Percentiles rank a stretch among this genome's conserved stretches.
phyloP scores from a whole-genome alignment of 2,888 invertebrate genomes.

The Himalopsyche anomala region DNA sequence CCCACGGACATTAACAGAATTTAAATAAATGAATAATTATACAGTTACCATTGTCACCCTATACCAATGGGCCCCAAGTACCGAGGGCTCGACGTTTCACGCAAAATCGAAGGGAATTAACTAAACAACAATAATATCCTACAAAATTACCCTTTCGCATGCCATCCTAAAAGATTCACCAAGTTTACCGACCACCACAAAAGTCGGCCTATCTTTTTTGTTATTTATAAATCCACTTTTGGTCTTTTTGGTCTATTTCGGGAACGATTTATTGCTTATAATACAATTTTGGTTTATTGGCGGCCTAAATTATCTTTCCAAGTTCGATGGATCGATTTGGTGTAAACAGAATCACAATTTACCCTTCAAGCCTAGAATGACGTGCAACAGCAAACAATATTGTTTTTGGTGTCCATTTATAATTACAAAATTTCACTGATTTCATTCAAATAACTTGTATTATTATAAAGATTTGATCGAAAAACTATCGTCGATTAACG shows the following conservation, averaged over 20 bases:
- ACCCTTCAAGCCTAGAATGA: too few relatives aligned
- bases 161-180: slow-evolving; percentile 6
- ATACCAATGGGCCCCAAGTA: neutral
- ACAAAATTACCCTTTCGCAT: neutral
- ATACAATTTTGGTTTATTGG: neutral
- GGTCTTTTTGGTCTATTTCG: neutral
- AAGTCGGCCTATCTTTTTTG: neutral
- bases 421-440: too few relatives aligned
- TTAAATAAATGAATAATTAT: too few relatives aligned
- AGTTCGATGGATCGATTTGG: neutral
- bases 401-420: too few relatives aligned
- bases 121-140: neutral
- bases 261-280: neutral
- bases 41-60: neutral
- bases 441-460: too few relatives aligned
- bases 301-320: neutral
- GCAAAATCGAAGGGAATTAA: slow-evolving; percentile 23
- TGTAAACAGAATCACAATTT: too few relatives aligned
- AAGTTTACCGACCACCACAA: neutral
- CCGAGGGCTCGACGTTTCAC: neutral
- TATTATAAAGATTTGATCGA: too few relatives aligned
- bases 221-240: neutral
- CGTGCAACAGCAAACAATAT: too few relatives aligned
- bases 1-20: too few relatives aligned
- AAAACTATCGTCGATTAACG: too few relatives aligned